Evolutionary conservation across 2,113 vertebrate species (phyloP).

Genomic region (Ptilorrhoa leucosticta): DNA sequence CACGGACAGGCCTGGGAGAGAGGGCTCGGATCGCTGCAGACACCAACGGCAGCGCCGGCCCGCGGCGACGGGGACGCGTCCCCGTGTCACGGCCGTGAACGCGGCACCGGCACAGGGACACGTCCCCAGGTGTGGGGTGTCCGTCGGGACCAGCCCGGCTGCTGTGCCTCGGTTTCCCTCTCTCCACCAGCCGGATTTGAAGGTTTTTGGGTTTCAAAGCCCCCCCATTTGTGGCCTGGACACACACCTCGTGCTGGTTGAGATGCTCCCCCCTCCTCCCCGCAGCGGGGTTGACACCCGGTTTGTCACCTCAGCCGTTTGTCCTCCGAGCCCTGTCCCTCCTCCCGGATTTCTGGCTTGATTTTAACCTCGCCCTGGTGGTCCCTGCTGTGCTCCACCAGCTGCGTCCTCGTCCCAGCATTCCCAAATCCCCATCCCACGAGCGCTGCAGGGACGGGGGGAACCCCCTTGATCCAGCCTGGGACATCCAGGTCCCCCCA

Average conservation of each 20-base stretch:
- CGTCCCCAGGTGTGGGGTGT: neutral
- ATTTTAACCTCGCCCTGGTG: neutral
- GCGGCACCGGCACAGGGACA: neutral
- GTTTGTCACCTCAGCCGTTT: neutral
- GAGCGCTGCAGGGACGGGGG: neutral
- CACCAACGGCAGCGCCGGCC: neutral
- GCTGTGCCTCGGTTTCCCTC: neutral
- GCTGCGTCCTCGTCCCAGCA: neutral
- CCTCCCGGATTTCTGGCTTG: neutral
- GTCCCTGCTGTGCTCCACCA: rapidly evolving
- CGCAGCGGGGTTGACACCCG: rapidly evolving
- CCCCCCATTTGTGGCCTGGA: rapidly evolving
- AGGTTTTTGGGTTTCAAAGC: neutral
- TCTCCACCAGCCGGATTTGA: rapidly evolving
- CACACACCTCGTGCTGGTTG: rapidly evolving
- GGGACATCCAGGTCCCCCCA: neutral
- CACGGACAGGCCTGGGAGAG: neutral
- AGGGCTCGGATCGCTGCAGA: neutral
- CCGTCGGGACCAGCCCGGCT: rapidly evolving
- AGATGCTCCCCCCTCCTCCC: neutral
- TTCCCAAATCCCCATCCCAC: neutral
- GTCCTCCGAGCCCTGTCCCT: neutral
- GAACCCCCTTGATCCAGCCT: neutral
- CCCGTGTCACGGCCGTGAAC: neutral
- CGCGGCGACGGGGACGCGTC: neutral